phyloP scores from a whole-genome alignment of 2,113 vertebrate genomes.

The Onychostruthus taczanowskii region DNA sequence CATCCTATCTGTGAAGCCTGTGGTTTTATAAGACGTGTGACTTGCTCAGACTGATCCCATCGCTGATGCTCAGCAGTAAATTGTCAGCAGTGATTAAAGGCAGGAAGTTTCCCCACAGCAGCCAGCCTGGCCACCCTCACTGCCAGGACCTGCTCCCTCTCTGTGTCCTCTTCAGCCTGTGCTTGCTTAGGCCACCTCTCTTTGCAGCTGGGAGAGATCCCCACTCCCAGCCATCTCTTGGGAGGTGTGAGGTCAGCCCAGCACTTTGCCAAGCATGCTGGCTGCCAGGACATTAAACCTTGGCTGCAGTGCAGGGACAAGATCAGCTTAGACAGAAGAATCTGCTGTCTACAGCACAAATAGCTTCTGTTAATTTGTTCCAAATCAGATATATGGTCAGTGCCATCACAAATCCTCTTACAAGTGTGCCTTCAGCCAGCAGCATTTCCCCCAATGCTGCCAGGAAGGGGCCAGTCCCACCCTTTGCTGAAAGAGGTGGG shows the following conservation, averaged over 20 bases:
- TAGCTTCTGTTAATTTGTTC: background rate
- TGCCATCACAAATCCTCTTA: background rate
- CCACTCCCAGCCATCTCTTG: background rate
- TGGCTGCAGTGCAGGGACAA: background rate
- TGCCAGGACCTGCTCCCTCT: background rate
- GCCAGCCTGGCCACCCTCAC: fast-evolving
- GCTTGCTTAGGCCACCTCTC: background rate
- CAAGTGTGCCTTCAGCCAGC: fast-evolving
- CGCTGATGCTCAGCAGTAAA: background rate
- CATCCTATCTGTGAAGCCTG: background rate
- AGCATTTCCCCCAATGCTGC: background rate
- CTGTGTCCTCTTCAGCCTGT: background rate
- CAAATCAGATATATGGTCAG: background rate
- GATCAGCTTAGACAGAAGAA: background rate
- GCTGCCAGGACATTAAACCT: background rate
- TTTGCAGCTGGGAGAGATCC: background rate
- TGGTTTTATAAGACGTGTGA: background rate
- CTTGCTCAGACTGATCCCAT: background rate
- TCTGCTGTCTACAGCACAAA: background rate
- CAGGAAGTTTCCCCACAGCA: background rate
- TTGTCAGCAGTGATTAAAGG: background rate
- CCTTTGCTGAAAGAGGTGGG: background rate
- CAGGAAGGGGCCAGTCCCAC: background rate
- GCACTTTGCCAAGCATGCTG: background rate
- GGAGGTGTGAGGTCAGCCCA: background rate